Evolutionary conservation across 2,113 vertebrate species (phyloP).

Genomic region (Nibea albiflora): DNA sequence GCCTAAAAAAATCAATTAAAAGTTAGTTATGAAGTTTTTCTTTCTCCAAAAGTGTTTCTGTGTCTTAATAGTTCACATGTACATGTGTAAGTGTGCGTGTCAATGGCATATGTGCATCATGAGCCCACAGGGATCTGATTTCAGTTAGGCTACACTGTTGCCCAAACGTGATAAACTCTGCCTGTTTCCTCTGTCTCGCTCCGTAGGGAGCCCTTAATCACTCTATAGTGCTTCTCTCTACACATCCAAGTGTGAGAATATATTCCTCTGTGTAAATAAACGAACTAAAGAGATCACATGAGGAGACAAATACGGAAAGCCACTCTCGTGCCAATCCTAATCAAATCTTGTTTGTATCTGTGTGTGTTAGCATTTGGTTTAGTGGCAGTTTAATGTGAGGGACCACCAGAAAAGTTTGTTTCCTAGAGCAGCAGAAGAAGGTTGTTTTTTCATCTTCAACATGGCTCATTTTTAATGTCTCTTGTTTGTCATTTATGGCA

Average conservation of each 20-base stretch:
- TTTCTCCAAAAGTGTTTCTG: conserved; percentile 7
- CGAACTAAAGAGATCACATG: conserved; percentile 28
- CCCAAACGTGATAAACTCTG: conserved; percentile 41
- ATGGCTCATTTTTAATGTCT: conserved; percentile 67
- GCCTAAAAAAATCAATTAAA: not conserved
- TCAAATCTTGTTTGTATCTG: conserved; percentile 70
- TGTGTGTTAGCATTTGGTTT: conserved; percentile 68
- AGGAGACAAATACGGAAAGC: conserved; percentile 52
- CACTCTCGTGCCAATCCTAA: conserved; percentile 52
- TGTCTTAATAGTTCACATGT: conserved; percentile 5
- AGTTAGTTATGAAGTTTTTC: not conserved
- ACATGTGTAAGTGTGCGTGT: not conserved
- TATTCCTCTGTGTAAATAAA: conserved; percentile 58
- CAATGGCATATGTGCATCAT: conserved; percentile 15
- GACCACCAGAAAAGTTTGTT: conserved; percentile 76
- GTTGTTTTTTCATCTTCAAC: conserved; percentile 49
- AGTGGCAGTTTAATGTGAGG: conserved; percentile 63
- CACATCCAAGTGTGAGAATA: conserved; percentile 62
- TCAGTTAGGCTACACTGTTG: conserved; percentile 42
- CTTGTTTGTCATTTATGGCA: conserved; percentile 73
- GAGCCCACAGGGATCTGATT: conserved; percentile 48
- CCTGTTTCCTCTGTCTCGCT: conserved; percentile 36
- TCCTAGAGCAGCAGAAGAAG: conserved; percentile 57
- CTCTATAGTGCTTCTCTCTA: conserved; percentile 8
- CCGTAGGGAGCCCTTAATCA: conserved; percentile 37